phyloP scores from a whole-genome alignment of 2,888 invertebrate genomes.

The Saturnia pavonia region DNA sequence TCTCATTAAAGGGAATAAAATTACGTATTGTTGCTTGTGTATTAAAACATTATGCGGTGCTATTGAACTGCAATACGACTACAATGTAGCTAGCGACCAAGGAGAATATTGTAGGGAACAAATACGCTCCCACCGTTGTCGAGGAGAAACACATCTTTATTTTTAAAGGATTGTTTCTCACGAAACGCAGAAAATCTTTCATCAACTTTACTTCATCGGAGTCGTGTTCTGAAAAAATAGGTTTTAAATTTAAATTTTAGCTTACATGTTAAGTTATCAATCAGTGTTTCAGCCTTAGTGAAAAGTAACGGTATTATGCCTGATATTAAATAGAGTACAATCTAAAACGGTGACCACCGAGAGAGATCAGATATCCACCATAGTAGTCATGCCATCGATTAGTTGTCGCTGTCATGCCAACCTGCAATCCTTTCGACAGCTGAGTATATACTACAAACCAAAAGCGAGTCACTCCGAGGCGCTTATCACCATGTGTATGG shows the following conservation, averaged over 20 bases:
- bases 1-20: too few relatives aligned
- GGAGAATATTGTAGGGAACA: conserved; percentile 26
- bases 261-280: background rate
- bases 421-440: too few relatives aligned
- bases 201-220: conserved; percentile 24
- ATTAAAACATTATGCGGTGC: background rate
- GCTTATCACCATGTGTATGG: too few relatives aligned
- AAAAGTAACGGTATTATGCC: too few relatives aligned
- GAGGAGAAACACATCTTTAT: conserved; percentile 21
- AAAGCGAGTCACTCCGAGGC: too few relatives aligned
- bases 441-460: too few relatives aligned
- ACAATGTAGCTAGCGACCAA: conserved; percentile 26
- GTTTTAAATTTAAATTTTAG: background rate
- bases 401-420: too few relatives aligned
- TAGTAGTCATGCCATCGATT: too few relatives aligned
- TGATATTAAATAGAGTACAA: too few relatives aligned
- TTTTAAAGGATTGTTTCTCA: conserved; percentile 22
- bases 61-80: conserved; percentile 27
- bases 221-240: conserved; percentile 24
- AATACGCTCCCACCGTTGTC: conserved; percentile 20
- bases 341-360: too few relatives aligned
- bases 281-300: background rate
- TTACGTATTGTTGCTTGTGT: too few relatives aligned
- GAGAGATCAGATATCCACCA: too few relatives aligned
- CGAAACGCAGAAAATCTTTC: conserved; percentile 29